Evolutionary conservation across 2,113 vertebrate genomes (phyloP).

Genomic region (Dryoscopus gambensis): DNA sequence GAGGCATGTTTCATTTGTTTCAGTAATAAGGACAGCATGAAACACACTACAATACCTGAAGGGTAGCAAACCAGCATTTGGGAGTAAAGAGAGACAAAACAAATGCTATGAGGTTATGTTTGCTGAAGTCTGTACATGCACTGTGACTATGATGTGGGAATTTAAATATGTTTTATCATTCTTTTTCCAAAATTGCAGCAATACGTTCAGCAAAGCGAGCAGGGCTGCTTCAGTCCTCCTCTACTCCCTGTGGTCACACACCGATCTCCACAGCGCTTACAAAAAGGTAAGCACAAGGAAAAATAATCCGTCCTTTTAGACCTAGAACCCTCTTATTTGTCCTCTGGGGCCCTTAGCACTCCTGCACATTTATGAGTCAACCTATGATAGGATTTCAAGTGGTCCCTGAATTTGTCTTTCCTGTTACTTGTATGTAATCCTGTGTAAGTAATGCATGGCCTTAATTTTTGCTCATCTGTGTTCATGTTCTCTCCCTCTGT

Average conservation of each 20-base stretch:
- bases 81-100: not conserved
- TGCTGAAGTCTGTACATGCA: not conserved
- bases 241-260: slow-evolving; percentile 83
- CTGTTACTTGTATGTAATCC: not conserved
- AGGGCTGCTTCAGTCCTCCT: slow-evolving; percentile 84
- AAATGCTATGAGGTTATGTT: not conserved
- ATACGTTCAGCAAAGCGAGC: slow-evolving; percentile 69
- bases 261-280: slow-evolving; percentile 77
- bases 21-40: not conserved
- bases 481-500: not conserved
- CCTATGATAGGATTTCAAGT: not conserved
- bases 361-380: not conserved
- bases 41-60: not conserved
- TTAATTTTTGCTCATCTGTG: not conserved
- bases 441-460: not conserved
- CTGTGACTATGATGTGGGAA: not conserved
- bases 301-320: not conserved
- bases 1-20: not conserved
- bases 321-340: not conserved
- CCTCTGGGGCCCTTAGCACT: not conserved
- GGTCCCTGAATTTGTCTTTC: not conserved
- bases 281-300: slow-evolving; percentile 77
- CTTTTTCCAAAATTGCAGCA: slow-evolving; percentile 52
- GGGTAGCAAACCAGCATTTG: not conserved
- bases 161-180: not conserved